Evolutionary conservation across 2,888 invertebrate genomes (phyloP).

Genomic region (Azorinus chamasolen): DNA sequence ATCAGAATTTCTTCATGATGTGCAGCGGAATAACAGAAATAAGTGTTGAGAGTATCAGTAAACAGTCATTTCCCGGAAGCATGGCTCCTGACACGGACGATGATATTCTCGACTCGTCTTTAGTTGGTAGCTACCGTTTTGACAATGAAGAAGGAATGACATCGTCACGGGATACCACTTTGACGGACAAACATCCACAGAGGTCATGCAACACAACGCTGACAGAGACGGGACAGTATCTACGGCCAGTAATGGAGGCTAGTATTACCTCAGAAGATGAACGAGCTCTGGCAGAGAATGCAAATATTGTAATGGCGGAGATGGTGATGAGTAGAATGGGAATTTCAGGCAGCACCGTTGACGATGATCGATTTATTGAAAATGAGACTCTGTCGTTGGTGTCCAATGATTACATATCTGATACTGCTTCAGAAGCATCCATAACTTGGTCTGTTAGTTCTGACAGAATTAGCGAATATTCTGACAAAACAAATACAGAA

Average conservation of each 20-base stretch:
- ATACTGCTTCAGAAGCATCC: conserved; percentile 86
- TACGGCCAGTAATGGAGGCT: conserved; percentile 29
- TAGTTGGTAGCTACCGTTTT: conserved; percentile 36
- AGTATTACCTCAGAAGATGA: conserved; percentile 85
- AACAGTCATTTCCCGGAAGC: conserved; percentile 54
- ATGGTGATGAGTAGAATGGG: conserved; percentile 85
- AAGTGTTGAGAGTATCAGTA: conserved; percentile 64
- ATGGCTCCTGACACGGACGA: conserved; percentile 46
- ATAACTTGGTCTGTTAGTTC: conserved; percentile 80
- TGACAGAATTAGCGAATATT: conserved; percentile 74
- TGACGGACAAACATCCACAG: conserved; percentile 31
- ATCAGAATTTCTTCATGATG: conserved; percentile 78
- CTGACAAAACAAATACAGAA: conserved; percentile 70
- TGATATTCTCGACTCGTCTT: conserved; percentile 49
- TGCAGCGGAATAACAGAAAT: conserved; percentile 65
- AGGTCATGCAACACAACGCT: conserved; percentile 24
- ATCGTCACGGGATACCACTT: conserved; percentile 32
- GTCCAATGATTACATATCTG: conserved; percentile 91
- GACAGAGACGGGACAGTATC: conserved; percentile 7
- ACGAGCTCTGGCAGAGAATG: conserved; percentile 88
- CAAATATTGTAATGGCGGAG: conserved; percentile 88
- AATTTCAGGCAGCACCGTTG: conserved; percentile 77
- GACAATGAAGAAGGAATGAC: conserved; percentile 26
- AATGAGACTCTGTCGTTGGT: conserved; percentile 91
- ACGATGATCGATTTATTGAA: conserved; percentile 88